Percentiles rank a stretch among this genome's conserved stretches.
These are phyloP conservation scores for Ascidia mentula DNA, from an alignment of 23 tunicate species.

Conservation along the genomic window DNA sequence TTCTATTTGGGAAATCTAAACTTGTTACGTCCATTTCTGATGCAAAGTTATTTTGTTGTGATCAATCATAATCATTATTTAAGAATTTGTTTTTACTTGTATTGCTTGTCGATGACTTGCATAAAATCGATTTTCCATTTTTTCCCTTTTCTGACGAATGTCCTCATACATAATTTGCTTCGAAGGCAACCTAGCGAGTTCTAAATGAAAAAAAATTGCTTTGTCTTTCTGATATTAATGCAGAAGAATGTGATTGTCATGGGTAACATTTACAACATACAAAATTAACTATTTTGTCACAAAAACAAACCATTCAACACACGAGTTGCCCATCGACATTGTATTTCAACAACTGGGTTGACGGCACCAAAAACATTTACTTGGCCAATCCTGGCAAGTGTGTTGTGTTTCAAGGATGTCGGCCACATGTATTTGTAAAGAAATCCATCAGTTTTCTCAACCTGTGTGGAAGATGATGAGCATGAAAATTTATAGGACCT, in stretches of 20 bases:
- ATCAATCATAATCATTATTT: too few relatives aligned
- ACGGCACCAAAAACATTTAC: conserved; percentile 53
- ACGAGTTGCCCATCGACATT: conserved; percentile 63
- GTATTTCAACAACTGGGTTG: conserved; percentile 52
- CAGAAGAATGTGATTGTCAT: too few relatives aligned
- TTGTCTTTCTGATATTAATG: too few relatives aligned
- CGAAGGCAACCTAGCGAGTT: conserved; percentile 22
- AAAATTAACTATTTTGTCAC: too few relatives aligned
- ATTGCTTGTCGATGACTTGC: conserved; percentile 36
- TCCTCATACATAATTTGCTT: conserved; percentile 29
- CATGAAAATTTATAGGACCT: too few relatives aligned
- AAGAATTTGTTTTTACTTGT: too few relatives aligned
- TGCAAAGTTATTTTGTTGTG: too few relatives aligned
- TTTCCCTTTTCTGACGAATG: conserved; percentile 18
- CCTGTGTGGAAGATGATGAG: too few relatives aligned
- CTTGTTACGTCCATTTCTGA: too few relatives aligned
- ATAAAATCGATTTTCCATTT: conserved; percentile 35
- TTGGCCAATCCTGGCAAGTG: conserved; percentile 47
- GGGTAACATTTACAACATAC: too few relatives aligned
- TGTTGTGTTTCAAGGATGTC: conserved; percentile 9
- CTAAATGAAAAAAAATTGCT: too few relatives aligned
- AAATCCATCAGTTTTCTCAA: conserved; percentile 10
- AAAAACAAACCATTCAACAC: conserved; percentile 65
- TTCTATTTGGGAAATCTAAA: too few relatives aligned
- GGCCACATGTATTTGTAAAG: conserved; percentile 57